Evolutionary conservation across 2,888 invertebrate species (phyloP), one percentile per base, ranked within the genome.

Genomic region (Dichetophora obliterata): DNA sequence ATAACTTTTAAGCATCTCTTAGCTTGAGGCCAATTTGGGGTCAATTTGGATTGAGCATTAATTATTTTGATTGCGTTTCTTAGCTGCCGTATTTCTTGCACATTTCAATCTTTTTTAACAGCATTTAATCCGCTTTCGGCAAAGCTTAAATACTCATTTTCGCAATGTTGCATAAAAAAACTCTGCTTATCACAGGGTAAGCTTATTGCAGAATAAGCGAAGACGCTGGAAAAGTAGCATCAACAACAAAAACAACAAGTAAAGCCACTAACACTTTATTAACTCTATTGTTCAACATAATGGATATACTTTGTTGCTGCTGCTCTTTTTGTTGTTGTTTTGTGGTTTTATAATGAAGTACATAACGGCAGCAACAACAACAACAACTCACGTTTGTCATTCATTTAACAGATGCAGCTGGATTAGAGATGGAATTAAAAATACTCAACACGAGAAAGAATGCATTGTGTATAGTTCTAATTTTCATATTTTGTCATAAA

Each of bases 341-440:
- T 31, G 31, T 31, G 5, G 3, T 31, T 31, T 5, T 4, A 19
- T 65, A 37, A 27, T 22, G 48, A 16, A 19, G 50, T 27, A 24
- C 24, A 57, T 24, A 19, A 8, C 70, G 54, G n/a, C n/a, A n/a
- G n/a, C n/a, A 54, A 54, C 22, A 19, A 24, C 65, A 65, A 65
- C 65, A 37, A 65, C 16, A 16, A 31, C 65, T 22, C 5, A 19
- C n/a, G 22, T 43, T 65, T 43, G 43, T 66, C 37, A 37, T 22
- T 19, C 11, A 66, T 37, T 37, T 37, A 66, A 19, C 22, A 37
- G 66, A 66, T 66, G 43, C 11, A 11, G 34, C 43, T n/a, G 65
- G 65, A 65, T 65, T 65, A 34, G 65, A 34, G 19, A 22, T 22
- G 14, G 43, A 43, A 66, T 66, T 34, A 66, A 37, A 66, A 66